Evolutionary conservation across 2,888 invertebrate genomes (phyloP), one percentile per base, ranked within the genome.

Genomic region (Dioctria linearis): DNA sequence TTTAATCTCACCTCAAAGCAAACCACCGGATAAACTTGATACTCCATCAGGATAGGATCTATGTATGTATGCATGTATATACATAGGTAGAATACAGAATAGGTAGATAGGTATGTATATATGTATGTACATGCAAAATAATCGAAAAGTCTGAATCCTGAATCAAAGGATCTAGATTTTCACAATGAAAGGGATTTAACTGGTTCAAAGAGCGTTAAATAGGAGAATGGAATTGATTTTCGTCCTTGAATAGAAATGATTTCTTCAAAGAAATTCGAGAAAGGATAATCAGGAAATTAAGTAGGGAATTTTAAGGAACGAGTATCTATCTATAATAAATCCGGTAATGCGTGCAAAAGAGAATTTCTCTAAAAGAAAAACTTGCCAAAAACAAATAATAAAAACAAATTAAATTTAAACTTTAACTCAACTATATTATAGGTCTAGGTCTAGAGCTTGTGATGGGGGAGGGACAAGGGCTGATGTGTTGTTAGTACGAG

Each of bases 1-100:
- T 49, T 49, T 69, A 49, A 69, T 9, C 37, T 49, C 49, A 69
- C n/a, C 67, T 69, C 46, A 69, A 69, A 69, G 67, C 49, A 69
- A 46, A 46, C 67, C 42, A 49, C 40, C 51, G 39, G 5, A 37
- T 46, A 13, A 43, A 67, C n/a, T 25, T 11, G 11, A 0, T 8
- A 4, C 51, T 69, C 69, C 37, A 46, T 69, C 46, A 49, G n/a
- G 54, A 54, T n/a, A 11, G 54, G 11, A 25, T 25, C 25, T 25
- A 25, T 25, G 25, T 54, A 54, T 3, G 54, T 4, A 6, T 25
- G 25, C 2, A 25, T 25, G 2, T 25, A 25, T 25, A 25, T 25
- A n/a, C n/a, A n/a, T n/a, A n/a, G n/a, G n/a, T n/a, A 25, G 25
- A 25, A 25, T 25, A 25, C 25, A 25, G 25, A 25, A 25, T 25